Evolutionary conservation across 2,888 invertebrate genomes (phyloP).

Genomic region (Hypomecis atomaria): DNA sequence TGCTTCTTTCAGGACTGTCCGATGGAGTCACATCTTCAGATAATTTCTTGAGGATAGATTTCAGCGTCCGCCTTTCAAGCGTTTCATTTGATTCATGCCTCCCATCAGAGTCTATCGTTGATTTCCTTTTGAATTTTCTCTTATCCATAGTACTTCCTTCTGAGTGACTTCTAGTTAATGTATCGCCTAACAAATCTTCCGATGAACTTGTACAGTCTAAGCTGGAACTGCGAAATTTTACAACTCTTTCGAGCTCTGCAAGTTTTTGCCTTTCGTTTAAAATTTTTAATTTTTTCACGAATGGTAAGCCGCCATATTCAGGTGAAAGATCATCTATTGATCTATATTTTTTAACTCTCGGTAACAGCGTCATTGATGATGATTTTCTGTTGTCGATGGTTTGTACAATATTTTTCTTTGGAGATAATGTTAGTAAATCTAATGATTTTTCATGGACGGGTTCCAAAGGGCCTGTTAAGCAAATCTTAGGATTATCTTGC

Average conservation of each 20-base stretch:
- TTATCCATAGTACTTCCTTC: constrained; percentile 92
- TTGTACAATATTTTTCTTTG: constrained; percentile 64
- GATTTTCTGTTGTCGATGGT: constrained; percentile 55
- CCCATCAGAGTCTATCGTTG: constrained; percentile 67
- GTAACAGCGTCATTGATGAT: constrained; percentile 63
- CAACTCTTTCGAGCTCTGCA: constrained; percentile 91
- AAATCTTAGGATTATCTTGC: constrained; percentile 73
- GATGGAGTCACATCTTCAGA: constrained; percentile 87
- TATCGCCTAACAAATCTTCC: constrained; percentile 83
- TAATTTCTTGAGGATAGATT: constrained; percentile 93
- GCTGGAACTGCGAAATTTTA: constrained; percentile 91
- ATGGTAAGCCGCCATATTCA: constrained; percentile 93
- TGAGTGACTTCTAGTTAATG: constrained; percentile 90
- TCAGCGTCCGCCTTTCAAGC: constrained; percentile 90
- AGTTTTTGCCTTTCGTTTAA: constrained; percentile 94
- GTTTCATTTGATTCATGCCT: constrained; percentile 90
- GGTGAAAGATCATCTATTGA: constrained; percentile 95
- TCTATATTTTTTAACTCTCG: constrained; percentile 87
- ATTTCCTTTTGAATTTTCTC: constrained; percentile 77
- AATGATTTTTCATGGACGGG: constrained; percentile 76
- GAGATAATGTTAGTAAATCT: constrained; percentile 76
- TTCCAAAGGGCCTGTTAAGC: constrained; percentile 75
- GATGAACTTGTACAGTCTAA: constrained; percentile 88
- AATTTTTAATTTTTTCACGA: constrained; percentile 95
- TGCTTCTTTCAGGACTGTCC: constrained; percentile 77